Base-by-base conservation (phyloP, 2,888 invertebrate species). In the Serripes groenlandicus region DNA sequence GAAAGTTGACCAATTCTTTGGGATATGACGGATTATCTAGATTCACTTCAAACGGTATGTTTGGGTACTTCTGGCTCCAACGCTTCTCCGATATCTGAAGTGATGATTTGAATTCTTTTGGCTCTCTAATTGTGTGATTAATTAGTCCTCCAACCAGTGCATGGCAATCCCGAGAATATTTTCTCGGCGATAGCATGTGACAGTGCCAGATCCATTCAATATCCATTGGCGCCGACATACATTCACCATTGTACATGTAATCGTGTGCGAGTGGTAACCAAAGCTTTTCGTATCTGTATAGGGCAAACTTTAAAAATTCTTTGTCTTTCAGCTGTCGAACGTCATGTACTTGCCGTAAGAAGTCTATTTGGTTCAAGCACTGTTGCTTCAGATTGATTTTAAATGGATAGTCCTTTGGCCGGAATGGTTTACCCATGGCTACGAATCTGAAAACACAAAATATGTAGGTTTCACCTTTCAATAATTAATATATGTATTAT, bases 141-240 rank as follows among this genome's bases (percentile, higher is more conserved):
- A 95, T 86, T 1, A 95, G 89, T 42, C 78, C 86, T 0, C 90
- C 89, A 11, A 91, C 91, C 15, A 92, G 68, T 1, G 76, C 72
- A 28, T 83, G 69, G 73, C 93, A 93, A 82, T 94, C 94, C 35
- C 85, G 85, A 32, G 77, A 85, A 80, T 94, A 94, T 18, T 81
- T 77, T n/a, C 87, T 81, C 1, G 94, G 94, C 0, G 93, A 91
- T 75, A 94, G 85, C 91, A 94, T 90, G 82, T 94, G 94, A 56
- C 94, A 94, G 85, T 95, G 95, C 95, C 95, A 95, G 7, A 95
- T 92, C 95, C 95, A 95, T 80, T 95, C 95, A 21, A 95, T 94
- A 85, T 95, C 95, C 37, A 95, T 80, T 3, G 95, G 95, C 3
- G 95, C 95, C 21, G 94, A 93, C 18, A 95, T 86, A 30, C 92